Conservation (phyloP, 2,888 invertebrate species). For the Meliscaeva auricollis region DNA sequence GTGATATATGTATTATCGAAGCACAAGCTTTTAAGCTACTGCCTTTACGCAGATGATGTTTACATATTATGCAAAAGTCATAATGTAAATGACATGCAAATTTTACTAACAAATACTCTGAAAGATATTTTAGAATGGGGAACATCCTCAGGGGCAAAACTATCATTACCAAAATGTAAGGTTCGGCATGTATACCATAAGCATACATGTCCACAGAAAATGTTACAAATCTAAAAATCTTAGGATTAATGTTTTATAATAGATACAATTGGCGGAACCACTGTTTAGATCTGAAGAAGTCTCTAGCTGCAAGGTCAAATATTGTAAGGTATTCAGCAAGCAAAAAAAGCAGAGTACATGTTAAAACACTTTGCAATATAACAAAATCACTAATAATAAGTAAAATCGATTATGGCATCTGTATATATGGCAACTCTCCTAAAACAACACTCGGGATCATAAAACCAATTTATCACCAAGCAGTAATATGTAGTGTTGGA, state of each 20-base stretch:
- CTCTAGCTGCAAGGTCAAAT: background rate
- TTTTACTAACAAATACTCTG: background rate
- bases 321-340: background rate
- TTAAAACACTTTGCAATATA: constrained; percentile 8
- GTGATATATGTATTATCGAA: constrained; percentile 46
- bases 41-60: constrained; percentile 22
- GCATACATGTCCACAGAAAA: background rate
- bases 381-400: constrained; percentile 4
- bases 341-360: constrained; percentile 8
- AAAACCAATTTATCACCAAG: background rate
- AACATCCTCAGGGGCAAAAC: background rate
- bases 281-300: constrained; percentile 2
- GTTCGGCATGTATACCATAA: background rate
- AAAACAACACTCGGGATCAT: background rate
- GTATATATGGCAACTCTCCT: background rate
- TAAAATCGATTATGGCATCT: constrained; percentile 9
- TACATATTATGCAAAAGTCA: background rate
- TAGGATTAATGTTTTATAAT: background rate
- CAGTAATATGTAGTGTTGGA: constrained; percentile 1
- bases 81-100: background rate
- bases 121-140: constrained; percentile 16
- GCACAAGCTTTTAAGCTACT: constrained; percentile 17
- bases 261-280: background rate
- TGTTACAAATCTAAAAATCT: background rate
- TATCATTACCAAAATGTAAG: background rate